Base-by-base conservation (phyloP, 2,113 vertebrate genomes). In the Cyphomyrus plagiostoma region DNA sequence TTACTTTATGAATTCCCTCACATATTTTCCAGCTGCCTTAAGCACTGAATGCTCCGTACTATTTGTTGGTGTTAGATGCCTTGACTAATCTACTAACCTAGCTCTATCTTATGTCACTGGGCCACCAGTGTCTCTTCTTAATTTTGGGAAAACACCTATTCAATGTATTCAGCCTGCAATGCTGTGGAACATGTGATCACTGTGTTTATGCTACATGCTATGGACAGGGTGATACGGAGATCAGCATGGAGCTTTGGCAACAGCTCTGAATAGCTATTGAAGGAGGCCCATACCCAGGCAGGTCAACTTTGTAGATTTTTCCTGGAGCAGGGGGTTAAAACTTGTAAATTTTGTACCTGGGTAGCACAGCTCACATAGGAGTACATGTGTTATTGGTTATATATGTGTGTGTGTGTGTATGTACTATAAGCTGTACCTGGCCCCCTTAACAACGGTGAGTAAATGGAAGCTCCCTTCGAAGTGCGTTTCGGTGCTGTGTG, bases 381-480 rank as follows among this genome's bases (percentile, higher is more conserved):
- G 35, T 45, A 45, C 42, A 45, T 45, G 45, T 23, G 21, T 23
- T 58, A 23, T 58, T 58, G 21, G 56, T 35, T 35, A 35, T 35
- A 35, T 35, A 35, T n/a, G n/a, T n/a, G n/a, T n/a, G n/a, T n/a
- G n/a, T n/a, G n/a, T n/a, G n/a, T n/a, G n/a, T n/a, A n/a, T n/a
- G n/a, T n/a, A n/a, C n/a, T n/a, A 97, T 92, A 99, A 99, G 91
- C 96, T 99, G 4, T 99, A 99, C 91, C 95, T 99, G 88, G 98
- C 98, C 45, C 98, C 98, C 0, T 94, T 99, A 91, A 99, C 98
- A 87, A 99, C 98, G 85, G 98, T 99, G 94, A 93, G 96, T 92
- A 0, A 35, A 7, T 10, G 2, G 0, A 48, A n/a, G 77, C 56
- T 19, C 30, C 10, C 11, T 9, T 46, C 19, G 4, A 17, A 15